phyloP scores from a whole-genome alignment of 2,797 vertebrate genomes.

The Girardinus metallicus region DNA sequence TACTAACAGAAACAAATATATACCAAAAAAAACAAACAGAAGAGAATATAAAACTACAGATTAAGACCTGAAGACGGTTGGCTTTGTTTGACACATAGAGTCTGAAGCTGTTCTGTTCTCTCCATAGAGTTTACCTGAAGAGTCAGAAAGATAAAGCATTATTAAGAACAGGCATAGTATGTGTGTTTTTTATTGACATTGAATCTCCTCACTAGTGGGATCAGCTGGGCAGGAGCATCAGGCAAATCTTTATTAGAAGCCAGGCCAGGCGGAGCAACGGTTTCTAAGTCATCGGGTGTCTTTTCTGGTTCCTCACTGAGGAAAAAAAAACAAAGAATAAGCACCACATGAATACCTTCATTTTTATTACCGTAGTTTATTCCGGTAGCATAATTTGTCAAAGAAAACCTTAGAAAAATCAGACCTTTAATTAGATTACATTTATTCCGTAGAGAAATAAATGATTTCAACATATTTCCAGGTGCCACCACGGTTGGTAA shows the following conservation, averaged over 20 bases:
- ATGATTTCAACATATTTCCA: background rate
- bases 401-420: too few relatives aligned
- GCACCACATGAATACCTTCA: background rate
- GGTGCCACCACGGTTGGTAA: background rate
- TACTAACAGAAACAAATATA: background rate
- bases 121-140: conserved; percentile 84
- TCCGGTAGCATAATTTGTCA: background rate
- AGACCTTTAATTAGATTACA: background rate
- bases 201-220: conserved; percentile 49
- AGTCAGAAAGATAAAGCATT: conserved; percentile 31
- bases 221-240: conserved; percentile 30
- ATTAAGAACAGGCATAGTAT: background rate
- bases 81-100: conserved; percentile 45
- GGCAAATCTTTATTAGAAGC: conserved; percentile 32
- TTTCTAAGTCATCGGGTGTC: conserved; percentile 19
- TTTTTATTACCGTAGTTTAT: background rate
- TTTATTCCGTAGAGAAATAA: background rate
- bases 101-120: conserved; percentile 81
- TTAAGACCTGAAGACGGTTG: conserved; percentile 40
- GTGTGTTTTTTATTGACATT: background rate
- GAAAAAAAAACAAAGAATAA: conserved; percentile 23
- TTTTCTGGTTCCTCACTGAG: conserved; percentile 54
- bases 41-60: background rate
- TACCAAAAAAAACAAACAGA: background rate
- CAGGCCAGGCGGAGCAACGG: conserved; percentile 15